phyloP scores from a whole-genome alignment of 1,140 invertebrate genomes.

The Diabrotica virgifera region DNA sequence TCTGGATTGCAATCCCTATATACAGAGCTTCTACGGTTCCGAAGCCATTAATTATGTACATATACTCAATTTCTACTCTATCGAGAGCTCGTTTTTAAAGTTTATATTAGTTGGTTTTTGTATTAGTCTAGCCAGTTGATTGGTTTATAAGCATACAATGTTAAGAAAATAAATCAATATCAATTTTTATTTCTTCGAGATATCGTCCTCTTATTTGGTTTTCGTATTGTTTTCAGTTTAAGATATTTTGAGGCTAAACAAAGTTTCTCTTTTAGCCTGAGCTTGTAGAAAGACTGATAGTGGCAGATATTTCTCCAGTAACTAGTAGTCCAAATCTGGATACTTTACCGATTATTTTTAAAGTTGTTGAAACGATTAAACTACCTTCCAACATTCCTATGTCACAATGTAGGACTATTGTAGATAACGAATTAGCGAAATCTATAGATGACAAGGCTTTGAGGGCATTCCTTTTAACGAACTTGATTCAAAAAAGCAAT shows the following conservation, averaged over 20 bases:
- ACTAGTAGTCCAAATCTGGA: slow-evolving; percentile 60
- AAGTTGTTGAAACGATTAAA: slow-evolving; percentile 43
- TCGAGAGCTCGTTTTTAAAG: too few relatives aligned
- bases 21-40: too few relatives aligned
- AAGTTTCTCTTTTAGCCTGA: slow-evolving; percentile 60
- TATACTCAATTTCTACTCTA: too few relatives aligned
- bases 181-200: too few relatives aligned
- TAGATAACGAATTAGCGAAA: slow-evolving; percentile 54
- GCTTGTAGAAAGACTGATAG: slow-evolving; percentile 73
- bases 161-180: too few relatives aligned
- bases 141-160: too few relatives aligned
- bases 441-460: slow-evolving; percentile 49
- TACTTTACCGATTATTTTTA: slow-evolving; percentile 53
- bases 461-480: slow-evolving; percentile 54
- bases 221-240: too few relatives aligned
- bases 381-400: slow-evolving; percentile 60
- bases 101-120: too few relatives aligned
- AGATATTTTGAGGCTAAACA: not conserved
- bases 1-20: too few relatives aligned
- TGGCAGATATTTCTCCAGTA: slow-evolving; percentile 81
- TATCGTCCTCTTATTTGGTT: too few relatives aligned
- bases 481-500: slow-evolving; percentile 43
- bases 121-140: too few relatives aligned
- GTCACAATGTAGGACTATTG: slow-evolving; percentile 62
- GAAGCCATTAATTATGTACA: too few relatives aligned